These are phyloP conservation scores for Nycteola revayana DNA, from an alignment of 2,888 invertebrate species.

Conservation along the genomic window DNA sequence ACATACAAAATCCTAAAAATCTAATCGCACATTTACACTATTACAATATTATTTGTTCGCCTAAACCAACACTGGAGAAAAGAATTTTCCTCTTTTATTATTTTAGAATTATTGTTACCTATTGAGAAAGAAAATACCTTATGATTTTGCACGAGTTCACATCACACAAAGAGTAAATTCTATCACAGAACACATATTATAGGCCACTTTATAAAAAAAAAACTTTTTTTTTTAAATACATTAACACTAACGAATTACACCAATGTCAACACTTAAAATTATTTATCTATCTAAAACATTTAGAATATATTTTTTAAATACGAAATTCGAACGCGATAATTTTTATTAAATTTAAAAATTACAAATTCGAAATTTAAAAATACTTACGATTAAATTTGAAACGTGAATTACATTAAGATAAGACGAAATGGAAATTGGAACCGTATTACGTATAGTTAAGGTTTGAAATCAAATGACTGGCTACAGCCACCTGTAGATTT, in stretches of 20 bases:
- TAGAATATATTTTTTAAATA: neutral
- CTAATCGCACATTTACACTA: too few species aligned
- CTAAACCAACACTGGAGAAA: too few species aligned
- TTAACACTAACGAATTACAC: neutral
- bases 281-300: neutral
- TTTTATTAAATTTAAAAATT: neutral
- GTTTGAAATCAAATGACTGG: constrained; percentile 24
- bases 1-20: too few species aligned
- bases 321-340: neutral
- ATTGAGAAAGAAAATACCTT: constrained; percentile 19
- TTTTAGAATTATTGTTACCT: too few species aligned
- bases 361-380: too few species aligned
- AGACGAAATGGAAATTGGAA: constrained; percentile 29
- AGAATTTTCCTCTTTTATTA: too few species aligned
- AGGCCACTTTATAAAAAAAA: constrained; percentile 11
- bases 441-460: constrained; percentile 25
- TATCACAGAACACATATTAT: constrained; percentile 21
- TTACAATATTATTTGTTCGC: too few species aligned
- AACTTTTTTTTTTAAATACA: constrained; percentile 1
- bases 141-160: constrained; percentile 13
- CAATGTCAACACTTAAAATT: too few species aligned
- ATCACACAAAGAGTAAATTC: constrained; percentile 9
- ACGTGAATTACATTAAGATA: constrained; percentile 22
- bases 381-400: constrained; percentile 5
- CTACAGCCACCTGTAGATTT: constrained; percentile 44